phyloP scores from a whole-genome alignment of 2,888 invertebrate genomes.

The Drosophila paracracens region DNA sequence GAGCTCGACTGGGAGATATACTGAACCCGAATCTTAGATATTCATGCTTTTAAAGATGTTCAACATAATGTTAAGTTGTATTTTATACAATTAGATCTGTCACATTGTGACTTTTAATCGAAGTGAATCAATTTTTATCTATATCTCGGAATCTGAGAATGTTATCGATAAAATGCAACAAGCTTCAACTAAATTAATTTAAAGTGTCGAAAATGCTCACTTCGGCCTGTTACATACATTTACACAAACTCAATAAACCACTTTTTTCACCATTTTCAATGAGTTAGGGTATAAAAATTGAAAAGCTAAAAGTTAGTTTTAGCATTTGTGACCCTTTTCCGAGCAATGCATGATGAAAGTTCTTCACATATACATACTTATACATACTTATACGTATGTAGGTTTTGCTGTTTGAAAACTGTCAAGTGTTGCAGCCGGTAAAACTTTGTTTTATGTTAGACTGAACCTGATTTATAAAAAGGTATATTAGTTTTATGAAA shows the following conservation, averaged over 20 bases:
- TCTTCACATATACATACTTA: background rate
- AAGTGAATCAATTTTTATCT: background rate
- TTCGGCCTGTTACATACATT: background rate
- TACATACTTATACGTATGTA: background rate
- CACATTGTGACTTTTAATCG: background rate
- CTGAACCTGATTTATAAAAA: no score
- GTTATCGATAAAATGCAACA: background rate
- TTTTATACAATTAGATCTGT: background rate
- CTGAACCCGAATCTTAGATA: background rate
- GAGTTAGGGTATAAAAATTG: background rate
- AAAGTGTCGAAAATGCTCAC: background rate
- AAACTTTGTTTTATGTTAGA: constrained; percentile 20
- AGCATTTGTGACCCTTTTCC: constrained; percentile 26
- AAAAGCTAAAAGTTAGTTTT: constrained; percentile 40
- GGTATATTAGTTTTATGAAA: constrained; percentile 10
- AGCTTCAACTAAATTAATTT: background rate
- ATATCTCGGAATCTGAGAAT: background rate
- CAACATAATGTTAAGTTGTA: background rate
- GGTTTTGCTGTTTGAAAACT: constrained; percentile 12
- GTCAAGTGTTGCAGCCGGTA: constrained; percentile 23
- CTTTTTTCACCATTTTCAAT: background rate
- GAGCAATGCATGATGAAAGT: constrained; percentile 21
- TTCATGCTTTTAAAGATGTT: background rate
- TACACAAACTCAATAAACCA: background rate
- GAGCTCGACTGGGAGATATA: background rate